These are phyloP conservation scores for Rhynchonycteris naso DNA, from an alignment of 2,797 vertebrate species.

Conservation along the genomic window DNA sequence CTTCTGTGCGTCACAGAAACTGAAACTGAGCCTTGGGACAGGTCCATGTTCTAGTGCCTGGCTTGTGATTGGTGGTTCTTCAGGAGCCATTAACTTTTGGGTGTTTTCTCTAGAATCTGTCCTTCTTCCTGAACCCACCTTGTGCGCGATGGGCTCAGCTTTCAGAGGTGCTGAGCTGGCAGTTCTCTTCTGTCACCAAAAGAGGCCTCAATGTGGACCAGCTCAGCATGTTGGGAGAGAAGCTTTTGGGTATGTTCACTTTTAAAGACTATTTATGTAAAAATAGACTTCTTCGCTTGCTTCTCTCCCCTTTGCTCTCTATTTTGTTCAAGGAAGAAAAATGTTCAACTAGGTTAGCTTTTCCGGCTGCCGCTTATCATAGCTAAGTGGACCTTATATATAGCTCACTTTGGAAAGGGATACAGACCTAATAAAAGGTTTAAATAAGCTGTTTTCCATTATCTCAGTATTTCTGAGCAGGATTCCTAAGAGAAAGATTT, in stretches of 20 bases:
- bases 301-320: not conserved
- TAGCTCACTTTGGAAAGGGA: not conserved
- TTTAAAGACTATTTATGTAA: not conserved
- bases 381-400: not conserved
- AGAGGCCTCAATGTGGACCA: conserved; percentile 95
- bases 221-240: conserved; percentile 96
- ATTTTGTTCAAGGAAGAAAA: not conserved
- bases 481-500: not conserved
- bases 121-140: conserved; percentile 95
- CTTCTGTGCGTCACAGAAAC: not conserved
- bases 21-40: not conserved
- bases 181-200: conserved; percentile 97
- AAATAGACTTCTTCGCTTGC: not conserved
- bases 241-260: conserved; percentile 91
- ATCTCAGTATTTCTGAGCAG: not conserved
- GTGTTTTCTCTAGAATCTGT: conserved; percentile 90
- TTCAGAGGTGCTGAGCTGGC: conserved; percentile 96
- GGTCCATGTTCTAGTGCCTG: not conserved
- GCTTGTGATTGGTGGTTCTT: not conserved
- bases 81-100: not conserved
- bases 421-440: not conserved
- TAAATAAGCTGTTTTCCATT: not conserved
- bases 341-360: not conserved
- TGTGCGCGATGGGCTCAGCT: conserved; percentile 93
- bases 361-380: not conserved